phyloP scores from a whole-genome alignment of 2,888 invertebrate genomes.

The Stenolophus ochropezus region DNA sequence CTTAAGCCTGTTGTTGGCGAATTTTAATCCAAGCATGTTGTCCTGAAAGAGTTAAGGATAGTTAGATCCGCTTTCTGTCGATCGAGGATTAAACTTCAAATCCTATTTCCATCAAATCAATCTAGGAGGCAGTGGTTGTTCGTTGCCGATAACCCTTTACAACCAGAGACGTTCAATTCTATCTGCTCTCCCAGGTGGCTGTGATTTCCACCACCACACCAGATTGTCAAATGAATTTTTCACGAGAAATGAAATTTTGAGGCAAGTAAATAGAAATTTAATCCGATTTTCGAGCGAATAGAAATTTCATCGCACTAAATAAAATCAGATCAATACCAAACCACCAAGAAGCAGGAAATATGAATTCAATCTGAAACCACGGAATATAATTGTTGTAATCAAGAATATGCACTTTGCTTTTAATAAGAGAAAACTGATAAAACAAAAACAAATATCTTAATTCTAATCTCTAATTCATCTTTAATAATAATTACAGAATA shows the following conservation, averaged over 20 bases:
- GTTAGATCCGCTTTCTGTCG: background rate
- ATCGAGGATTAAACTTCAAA: conserved; percentile 23
- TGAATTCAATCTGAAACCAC: too few species aligned
- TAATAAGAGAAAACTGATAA: too few species aligned
- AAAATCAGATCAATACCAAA: conserved; percentile 2
- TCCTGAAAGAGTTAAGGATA: background rate
- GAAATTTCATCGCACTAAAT: background rate
- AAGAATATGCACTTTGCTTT: too few species aligned
- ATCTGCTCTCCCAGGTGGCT: background rate
- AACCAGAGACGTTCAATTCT: background rate
- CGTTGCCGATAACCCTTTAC: background rate
- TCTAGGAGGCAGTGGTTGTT: background rate
- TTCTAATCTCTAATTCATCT: too few species aligned
- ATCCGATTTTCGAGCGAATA: background rate
- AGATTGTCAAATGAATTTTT: conserved; percentile 1
- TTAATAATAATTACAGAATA: too few species aligned
- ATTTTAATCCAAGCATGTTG: background rate
- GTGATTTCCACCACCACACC: background rate
- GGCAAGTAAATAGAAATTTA: background rate
- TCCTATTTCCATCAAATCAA: conserved; percentile 24
- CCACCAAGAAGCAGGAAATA: too few species aligned
- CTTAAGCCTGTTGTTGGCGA: too few species aligned
- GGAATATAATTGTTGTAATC: too few species aligned
- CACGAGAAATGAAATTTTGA: background rate
- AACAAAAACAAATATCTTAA: too few species aligned